These are phyloP conservation scores for Macrotrachela quadricornifera DNA, from an alignment of 1,140 invertebrate species.

Conservation along the genomic window DNA sequence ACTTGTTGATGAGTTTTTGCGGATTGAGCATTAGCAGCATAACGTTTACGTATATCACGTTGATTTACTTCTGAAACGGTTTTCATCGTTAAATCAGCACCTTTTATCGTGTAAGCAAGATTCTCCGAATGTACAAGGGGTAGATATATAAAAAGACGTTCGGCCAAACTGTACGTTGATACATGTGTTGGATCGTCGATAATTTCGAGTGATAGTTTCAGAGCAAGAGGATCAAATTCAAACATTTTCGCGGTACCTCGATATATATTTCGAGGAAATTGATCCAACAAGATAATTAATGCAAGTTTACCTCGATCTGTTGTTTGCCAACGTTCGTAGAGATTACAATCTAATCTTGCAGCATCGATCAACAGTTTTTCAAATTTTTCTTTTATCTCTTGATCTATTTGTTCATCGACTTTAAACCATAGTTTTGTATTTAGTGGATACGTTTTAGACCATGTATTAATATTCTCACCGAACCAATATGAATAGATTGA, in stretches of 20 bases:
- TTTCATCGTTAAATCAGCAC: background rate
- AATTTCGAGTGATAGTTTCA: background rate
- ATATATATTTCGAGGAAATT: background rate
- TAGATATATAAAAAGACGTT: background rate
- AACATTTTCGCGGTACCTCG: background rate
- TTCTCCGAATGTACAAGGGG: background rate
- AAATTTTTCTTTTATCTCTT: too few species aligned
- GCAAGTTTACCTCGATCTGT: background rate
- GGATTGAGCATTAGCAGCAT: background rate
- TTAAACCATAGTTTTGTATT: too few species aligned
- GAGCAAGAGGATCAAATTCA: background rate
- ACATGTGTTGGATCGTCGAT: background rate
- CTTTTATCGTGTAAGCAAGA: background rate
- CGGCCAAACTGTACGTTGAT: background rate
- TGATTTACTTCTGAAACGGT: background rate
- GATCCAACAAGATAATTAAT: slow-evolving; percentile 1
- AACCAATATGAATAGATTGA: too few species aligned
- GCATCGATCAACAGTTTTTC: too few species aligned
- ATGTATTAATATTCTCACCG: too few species aligned
- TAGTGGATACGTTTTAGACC: too few species aligned
- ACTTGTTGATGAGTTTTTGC: background rate
- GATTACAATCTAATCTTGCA: too few species aligned
- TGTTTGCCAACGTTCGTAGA: background rate
- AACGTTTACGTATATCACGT: background rate
- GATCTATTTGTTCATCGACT: too few species aligned